Percentiles rank a stretch among this genome's conserved stretches.
Evolutionary conservation across 2,888 invertebrate genomes (phyloP).

Genomic region (Linnaemya vulpina): DNA sequence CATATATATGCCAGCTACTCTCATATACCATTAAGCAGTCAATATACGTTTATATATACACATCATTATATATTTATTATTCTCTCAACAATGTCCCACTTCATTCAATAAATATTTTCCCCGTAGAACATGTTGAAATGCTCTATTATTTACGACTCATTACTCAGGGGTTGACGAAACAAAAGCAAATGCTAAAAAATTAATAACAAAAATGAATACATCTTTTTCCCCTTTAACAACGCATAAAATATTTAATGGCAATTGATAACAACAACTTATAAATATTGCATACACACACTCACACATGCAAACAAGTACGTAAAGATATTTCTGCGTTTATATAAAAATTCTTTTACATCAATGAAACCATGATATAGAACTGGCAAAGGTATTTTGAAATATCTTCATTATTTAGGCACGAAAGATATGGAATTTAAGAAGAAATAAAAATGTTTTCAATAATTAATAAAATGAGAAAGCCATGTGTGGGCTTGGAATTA

Average conservation of each 20-base stretch:
- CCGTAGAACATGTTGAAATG: background rate
- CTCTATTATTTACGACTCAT: slow-evolving; percentile 42
- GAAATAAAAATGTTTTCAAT: no score
- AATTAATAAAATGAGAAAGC: no score
- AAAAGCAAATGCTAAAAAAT: slow-evolving; percentile 17
- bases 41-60: background rate
- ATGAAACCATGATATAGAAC: no score
- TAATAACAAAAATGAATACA: background rate
- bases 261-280: slow-evolving; percentile 58
- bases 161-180: background rate
- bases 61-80: background rate
- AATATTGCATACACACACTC: background rate
- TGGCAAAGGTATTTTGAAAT: no score
- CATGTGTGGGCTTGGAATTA: no score
- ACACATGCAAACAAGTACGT: no score
- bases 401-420: no score
- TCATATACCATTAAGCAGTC: no score
- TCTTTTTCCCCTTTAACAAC: slow-evolving; percentile 35
- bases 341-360: no score
- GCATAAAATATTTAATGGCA: slow-evolving; percentile 58
- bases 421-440: no score
- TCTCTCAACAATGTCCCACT: background rate
- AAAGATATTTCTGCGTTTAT: background rate
- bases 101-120: background rate
- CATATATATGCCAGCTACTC: no score